These are phyloP conservation scores for Adelosebastes latens DNA, from an alignment of 2,797 vertebrate genomes.

Conservation along the genomic window DNA sequence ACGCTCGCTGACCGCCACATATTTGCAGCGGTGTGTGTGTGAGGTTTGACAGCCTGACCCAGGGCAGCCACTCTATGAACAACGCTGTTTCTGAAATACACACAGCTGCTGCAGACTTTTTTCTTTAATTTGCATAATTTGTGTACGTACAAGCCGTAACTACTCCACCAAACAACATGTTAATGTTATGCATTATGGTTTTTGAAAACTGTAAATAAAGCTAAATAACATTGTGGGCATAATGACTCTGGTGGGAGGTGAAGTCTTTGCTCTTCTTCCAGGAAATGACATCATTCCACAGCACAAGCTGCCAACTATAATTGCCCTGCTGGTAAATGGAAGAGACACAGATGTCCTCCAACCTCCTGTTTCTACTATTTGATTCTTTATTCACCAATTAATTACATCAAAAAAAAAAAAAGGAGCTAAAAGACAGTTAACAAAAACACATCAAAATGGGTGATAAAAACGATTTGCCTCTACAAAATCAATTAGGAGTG, in stretches of 20 bases:
- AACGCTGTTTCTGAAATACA: conserved; percentile 36
- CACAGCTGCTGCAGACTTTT: neutral
- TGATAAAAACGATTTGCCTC: conserved; percentile 72
- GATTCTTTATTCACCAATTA: conserved; percentile 77
- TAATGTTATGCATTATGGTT: conserved; percentile 33
- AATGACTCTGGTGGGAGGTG: conserved; percentile 33
- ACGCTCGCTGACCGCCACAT: conserved; percentile 51
- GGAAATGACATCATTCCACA: conserved; percentile 66
- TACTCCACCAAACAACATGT: conserved; percentile 13
- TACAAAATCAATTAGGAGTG: conserved; percentile 83
- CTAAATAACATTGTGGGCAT: conserved; percentile 24
- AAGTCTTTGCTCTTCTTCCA: conserved; percentile 57
- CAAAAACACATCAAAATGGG: conserved; percentile 78
- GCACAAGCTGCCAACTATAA: conserved; percentile 53
- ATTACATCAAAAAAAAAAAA: conserved; percentile 73
- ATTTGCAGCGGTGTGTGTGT: conserved; percentile 20
- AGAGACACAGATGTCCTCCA: conserved; percentile 35
- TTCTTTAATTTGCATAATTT: conserved; percentile 44
- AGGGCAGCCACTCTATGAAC: conserved; percentile 6
- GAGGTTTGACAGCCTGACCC: conserved; percentile 34
- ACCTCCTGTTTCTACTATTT: conserved; percentile 40
- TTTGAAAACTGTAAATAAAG: conserved; percentile 52
- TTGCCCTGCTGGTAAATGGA: conserved; percentile 59
- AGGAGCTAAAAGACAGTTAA: conserved; percentile 53
- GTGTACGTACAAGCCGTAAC: conserved; percentile 4